Evolutionary conservation across 2,113 vertebrate species (phyloP).

Genomic region (Gymnobelideus leadbeateri): DNA sequence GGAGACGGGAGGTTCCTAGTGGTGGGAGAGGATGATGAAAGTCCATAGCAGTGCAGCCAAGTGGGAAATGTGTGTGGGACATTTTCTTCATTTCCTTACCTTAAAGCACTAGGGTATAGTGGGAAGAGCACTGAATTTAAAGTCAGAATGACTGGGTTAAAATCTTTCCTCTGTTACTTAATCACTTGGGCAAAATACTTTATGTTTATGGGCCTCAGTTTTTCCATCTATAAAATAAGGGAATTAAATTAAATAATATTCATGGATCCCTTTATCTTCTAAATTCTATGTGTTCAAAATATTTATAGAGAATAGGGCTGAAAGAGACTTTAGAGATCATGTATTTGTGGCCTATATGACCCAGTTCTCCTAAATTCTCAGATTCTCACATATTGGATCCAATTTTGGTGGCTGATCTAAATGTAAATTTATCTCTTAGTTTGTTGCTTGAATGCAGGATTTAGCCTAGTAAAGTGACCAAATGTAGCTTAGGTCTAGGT

Average conservation of each 20-base stretch:
- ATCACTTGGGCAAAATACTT: no score
- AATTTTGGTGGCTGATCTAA: not conserved
- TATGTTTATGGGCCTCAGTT: no score
- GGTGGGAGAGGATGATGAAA: not conserved
- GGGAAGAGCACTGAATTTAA: not conserved
- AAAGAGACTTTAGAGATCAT: not conserved
- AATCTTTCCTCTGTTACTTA: no score
- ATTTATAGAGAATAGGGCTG: not conserved
- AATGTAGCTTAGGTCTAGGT: not conserved
- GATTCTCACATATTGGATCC: not conserved
- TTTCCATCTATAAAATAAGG: not conserved
- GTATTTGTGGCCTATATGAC: not conserved
- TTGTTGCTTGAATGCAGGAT: not conserved
- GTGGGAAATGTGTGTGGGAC: not conserved
- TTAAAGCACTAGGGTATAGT: not conserved
- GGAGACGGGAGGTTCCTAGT: not conserved
- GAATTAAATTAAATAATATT: not conserved
- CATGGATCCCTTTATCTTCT: not conserved
- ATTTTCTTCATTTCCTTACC: not conserved
- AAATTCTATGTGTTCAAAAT: not conserved
- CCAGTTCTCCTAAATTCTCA: not conserved
- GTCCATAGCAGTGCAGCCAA: not conserved
- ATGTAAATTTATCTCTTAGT: not conserved
- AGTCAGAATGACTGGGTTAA: no score
- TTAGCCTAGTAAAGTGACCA: not conserved